phyloP scores from a whole-genome alignment of 1,140 invertebrate genomes.

The Gerris buenoi region DNA sequence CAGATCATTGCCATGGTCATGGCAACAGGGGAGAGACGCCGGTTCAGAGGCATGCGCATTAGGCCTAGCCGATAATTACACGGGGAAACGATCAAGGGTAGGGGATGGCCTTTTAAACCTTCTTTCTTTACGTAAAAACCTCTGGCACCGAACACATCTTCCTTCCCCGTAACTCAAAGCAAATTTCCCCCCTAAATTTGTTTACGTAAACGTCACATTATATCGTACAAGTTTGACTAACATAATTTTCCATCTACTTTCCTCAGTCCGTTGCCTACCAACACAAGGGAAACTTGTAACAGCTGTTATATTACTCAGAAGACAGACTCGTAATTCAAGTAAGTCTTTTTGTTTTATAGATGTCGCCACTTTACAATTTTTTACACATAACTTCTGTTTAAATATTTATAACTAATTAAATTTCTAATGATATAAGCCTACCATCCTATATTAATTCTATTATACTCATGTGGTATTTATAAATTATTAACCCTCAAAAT shows the following conservation, averaged over 20 bases:
- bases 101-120: neutral
- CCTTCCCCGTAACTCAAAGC: too few relatives aligned
- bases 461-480: too few relatives aligned
- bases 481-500: too few relatives aligned
- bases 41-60: neutral
- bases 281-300: neutral
- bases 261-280: neutral
- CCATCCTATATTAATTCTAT: too few relatives aligned
- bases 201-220: neutral
- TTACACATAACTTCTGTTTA: too few relatives aligned
- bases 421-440: too few relatives aligned
- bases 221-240: neutral
- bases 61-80: neutral
- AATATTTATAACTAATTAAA: too few relatives aligned
- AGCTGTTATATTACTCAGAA: neutral
- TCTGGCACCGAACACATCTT: neutral
- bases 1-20: neutral
- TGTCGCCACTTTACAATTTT: too few relatives aligned
- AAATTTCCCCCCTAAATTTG: neutral
- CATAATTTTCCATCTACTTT: neutral
- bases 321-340: neutral
- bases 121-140: neutral
- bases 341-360: too few relatives aligned
- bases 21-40: neutral
- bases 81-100: neutral